A percentile compares a stretch with the other conserved stretches of the same genome.
phyloP scores from a whole-genome alignment of 1,140 invertebrate species.

The Drosophila santomea region DNA sequence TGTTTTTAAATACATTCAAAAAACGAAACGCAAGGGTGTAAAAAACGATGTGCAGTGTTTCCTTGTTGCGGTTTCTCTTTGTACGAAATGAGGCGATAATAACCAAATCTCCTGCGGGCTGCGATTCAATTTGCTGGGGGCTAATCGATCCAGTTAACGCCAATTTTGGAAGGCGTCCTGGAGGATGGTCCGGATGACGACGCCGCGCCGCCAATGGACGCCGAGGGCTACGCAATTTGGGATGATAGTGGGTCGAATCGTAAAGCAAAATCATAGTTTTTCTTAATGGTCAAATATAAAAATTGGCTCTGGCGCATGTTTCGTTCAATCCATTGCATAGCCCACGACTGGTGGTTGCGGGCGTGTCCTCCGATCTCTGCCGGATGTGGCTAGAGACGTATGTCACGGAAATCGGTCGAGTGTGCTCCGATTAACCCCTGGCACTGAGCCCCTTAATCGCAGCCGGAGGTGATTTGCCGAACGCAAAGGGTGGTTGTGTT shows the following conservation, averaged over 20 bases:
- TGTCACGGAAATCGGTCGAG: slow-evolving; percentile 69
- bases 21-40: slow-evolving; percentile 64
- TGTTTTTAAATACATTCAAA: slow-evolving; percentile 68
- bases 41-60: slow-evolving; percentile 57
- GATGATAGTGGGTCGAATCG: slow-evolving; percentile 37
- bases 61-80: slow-evolving; percentile 58
- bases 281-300: slow-evolving; percentile 37
- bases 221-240: slow-evolving; percentile 58
- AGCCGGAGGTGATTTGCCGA: slow-evolving; percentile 77
- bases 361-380: slow-evolving; percentile 37
- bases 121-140: slow-evolving; percentile 67
- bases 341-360: slow-evolving; percentile 9
- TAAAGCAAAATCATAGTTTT: slow-evolving; percentile 50
- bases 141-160: slow-evolving; percentile 65
- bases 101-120: slow-evolving; percentile 75
- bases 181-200: slow-evolving; percentile 36
- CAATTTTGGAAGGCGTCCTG: slow-evolving; percentile 33
- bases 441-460: slow-evolving; percentile 82
- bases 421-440: slow-evolving; percentile 69
- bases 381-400: slow-evolving; percentile 7
- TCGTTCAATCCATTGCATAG: slow-evolving; percentile 62
- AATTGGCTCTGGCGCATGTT: slow-evolving; percentile 60
- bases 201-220: slow-evolving; percentile 11
- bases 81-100: slow-evolving; percentile 54
- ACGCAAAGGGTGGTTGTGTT: slow-evolving; percentile 41